phyloP scores from a whole-genome alignment of 2,888 invertebrate species.

The Mechanitis mazaeus region DNA sequence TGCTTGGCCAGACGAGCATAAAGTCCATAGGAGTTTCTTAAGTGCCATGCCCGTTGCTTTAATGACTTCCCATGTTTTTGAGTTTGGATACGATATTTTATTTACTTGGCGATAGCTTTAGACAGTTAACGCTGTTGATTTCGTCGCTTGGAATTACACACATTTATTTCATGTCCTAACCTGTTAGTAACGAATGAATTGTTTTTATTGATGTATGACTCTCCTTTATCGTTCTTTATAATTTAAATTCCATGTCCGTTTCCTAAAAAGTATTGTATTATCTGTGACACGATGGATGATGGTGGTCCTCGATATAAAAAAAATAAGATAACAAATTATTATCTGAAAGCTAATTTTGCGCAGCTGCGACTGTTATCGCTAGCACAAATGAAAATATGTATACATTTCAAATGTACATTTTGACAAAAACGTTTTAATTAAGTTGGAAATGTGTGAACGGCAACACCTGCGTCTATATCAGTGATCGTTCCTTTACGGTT shows the following conservation, averaged over 20 bases:
- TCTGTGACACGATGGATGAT: constrained; percentile 37
- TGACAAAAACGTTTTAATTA: constrained; percentile 64
- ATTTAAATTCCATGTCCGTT: constrained; percentile 35
- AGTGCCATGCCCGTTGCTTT: constrained; percentile 67
- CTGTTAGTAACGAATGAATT: constrained; percentile 35
- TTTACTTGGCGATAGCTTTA: constrained; percentile 49
- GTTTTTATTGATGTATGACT: constrained; percentile 39
- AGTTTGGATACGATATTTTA: constrained; percentile 62
- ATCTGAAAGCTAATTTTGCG: constrained; percentile 42
- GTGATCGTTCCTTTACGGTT: constrained; percentile 69
- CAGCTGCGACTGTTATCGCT: constrained; percentile 62
- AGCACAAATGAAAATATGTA: constrained; percentile 46
- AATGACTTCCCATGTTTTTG: constrained; percentile 74
- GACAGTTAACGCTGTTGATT: constrained; percentile 53
- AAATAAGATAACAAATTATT: constrained; percentile 24
- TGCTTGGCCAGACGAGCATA: constrained; percentile 62
- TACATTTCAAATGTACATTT: constrained; percentile 36
- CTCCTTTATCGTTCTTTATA: constrained; percentile 36
- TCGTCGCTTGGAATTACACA: constrained; percentile 40
- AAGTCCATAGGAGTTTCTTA: constrained; percentile 61
- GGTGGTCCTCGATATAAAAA: constrained; percentile 38
- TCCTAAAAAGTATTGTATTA: constrained; percentile 37
- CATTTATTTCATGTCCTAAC: constrained; percentile 37
- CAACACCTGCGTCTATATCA: constrained; percentile 70
- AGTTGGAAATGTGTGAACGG: constrained; percentile 65